phyloP scores from a whole-genome alignment of 2,797 vertebrate species.

The Tarsius wallacei region DNA sequence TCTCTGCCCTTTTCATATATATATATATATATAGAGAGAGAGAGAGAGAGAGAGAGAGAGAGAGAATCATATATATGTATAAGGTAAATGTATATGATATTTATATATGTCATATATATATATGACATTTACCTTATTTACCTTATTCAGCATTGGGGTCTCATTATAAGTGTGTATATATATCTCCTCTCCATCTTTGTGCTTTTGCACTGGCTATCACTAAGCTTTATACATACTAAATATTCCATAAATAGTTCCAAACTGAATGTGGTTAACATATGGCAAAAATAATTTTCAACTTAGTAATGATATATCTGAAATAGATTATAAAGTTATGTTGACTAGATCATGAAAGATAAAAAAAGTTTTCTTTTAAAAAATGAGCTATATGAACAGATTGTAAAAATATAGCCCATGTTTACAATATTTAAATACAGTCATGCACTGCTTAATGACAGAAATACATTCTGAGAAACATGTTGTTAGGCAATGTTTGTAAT shows the following conservation, averaged over 20 bases:
- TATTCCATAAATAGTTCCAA: not conserved
- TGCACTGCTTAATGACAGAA: not conserved
- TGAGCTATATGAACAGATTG: not conserved
- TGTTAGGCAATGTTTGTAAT: too few relatives aligned
- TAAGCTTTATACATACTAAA: constrained; percentile 11
- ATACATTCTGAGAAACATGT: not conserved
- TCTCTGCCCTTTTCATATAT: not conserved
- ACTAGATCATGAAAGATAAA: not conserved
- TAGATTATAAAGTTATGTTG: constrained; percentile 29
- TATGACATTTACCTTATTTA: not conserved
- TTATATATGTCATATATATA: too few relatives aligned
- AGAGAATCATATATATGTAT: too few relatives aligned
- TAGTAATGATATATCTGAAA: not conserved
- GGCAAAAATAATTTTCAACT: constrained; percentile 21
- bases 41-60: too few relatives aligned
- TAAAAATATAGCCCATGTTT: constrained; percentile 2
- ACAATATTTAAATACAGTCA: not conserved
- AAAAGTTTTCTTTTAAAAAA: constrained; percentile 2
- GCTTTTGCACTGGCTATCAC: not conserved
- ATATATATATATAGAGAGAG: too few relatives aligned
- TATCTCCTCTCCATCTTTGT: not conserved
- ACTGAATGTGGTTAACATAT: constrained; percentile 1
- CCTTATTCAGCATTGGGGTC: not conserved
- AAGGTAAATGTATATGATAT: too few relatives aligned
- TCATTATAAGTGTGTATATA: not conserved